Conservation (phyloP, 2,113 vertebrate species). For the Urocynchramus pylzowi region DNA sequence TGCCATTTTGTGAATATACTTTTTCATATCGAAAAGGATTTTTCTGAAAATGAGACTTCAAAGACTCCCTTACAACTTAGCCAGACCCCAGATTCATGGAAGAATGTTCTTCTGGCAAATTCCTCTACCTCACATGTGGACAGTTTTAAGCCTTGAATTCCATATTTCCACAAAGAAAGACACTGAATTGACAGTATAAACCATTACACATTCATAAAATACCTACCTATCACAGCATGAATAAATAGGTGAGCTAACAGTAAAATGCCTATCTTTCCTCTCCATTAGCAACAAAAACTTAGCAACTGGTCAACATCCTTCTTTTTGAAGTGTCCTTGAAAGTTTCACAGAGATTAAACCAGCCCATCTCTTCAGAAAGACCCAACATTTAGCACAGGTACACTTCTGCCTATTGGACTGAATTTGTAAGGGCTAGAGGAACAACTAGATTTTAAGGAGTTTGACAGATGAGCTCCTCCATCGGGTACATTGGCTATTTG, state of each 20-base stretch:
- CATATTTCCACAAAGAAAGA: neutral
- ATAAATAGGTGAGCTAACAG: neutral
- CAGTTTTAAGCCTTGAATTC: neutral
- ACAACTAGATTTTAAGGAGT: neutral
- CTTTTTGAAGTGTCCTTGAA: neutral
- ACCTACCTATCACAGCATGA: neutral
- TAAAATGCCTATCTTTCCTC: neutral
- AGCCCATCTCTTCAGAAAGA: neutral
- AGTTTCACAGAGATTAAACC: neutral
- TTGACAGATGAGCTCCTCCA: neutral
- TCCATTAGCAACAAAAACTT: neutral
- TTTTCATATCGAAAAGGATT: neutral
- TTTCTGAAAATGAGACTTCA: neutral
- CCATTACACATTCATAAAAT: neutral
- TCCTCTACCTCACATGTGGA: neutral
- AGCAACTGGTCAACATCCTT: neutral
- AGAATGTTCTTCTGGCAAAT: neutral
- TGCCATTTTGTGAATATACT: neutral
- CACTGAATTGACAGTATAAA: neutral
- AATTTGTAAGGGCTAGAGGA: neutral
- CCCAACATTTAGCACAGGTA: neutral
- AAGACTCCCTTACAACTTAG: neutral
- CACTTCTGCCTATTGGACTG: neutral
- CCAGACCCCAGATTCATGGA: neutral
- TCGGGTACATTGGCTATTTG: neutral